Conservation (phyloP, 2,797 vertebrate species). For the Notolepis coatsorum region DNA sequence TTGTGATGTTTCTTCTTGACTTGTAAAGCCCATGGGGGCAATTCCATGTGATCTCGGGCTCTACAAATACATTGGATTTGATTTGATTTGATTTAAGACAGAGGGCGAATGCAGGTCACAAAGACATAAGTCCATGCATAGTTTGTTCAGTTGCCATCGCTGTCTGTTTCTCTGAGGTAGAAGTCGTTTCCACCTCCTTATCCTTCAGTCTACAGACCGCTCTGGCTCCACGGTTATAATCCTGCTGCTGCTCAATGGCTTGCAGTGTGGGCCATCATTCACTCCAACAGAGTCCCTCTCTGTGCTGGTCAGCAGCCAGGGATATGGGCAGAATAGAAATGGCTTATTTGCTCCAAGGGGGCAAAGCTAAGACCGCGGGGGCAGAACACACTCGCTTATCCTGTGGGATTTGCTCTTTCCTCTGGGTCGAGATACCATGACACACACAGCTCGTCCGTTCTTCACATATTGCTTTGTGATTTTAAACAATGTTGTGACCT, state of each 20-base stretch:
- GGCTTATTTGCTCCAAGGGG: slow-evolving; percentile 44
- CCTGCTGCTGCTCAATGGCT: slow-evolving; percentile 53
- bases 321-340: slow-evolving; percentile 48
- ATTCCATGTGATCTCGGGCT: too few species aligned
- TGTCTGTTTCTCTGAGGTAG: slow-evolving; percentile 34
- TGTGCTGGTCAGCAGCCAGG: slow-evolving; percentile 52
- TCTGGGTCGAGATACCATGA: neutral
- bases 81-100: too few species aligned
- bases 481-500: too few species aligned
- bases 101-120: slow-evolving; percentile 23
- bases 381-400: slow-evolving; percentile 8
- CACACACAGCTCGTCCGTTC: neutral
- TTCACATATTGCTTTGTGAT: neutral
- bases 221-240: slow-evolving; percentile 59
- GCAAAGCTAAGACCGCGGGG: slow-evolving; percentile 29
- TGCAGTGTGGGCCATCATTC: slow-evolving; percentile 58
- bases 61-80: too few species aligned
- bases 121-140: slow-evolving; percentile 11
- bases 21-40: too few species aligned
- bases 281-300: slow-evolving; percentile 55
- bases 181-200: slow-evolving; percentile 36
- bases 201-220: slow-evolving; percentile 29
- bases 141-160: slow-evolving; percentile 42
- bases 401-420: neutral
- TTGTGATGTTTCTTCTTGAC: too few species aligned